Percentiles rank a stretch among this genome's conserved stretches.
These are phyloP conservation scores for Venusia cambrica DNA, from an alignment of 2,888 invertebrate species.

Conservation along the genomic window DNA sequence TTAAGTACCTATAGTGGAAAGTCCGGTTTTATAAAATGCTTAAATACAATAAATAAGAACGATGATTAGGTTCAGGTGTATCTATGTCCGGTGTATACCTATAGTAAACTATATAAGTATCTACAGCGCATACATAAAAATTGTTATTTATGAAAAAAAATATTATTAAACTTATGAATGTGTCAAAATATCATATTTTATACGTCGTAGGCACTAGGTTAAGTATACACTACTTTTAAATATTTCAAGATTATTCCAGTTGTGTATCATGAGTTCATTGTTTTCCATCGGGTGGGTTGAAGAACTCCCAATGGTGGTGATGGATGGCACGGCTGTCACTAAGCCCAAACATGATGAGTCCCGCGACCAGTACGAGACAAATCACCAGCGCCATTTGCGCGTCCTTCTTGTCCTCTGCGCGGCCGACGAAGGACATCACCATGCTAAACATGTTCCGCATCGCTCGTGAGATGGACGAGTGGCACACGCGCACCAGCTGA, in stretches of 20 bases:
- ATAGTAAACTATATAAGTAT: no score
- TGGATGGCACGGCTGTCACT: conserved; percentile 87
- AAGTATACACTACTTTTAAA: neutral
- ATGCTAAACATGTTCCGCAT: conserved; percentile 85
- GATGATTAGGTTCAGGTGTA: no score
- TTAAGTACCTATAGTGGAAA: no score
- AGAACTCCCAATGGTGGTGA: conserved; percentile 93
- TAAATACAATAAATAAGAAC: no score
- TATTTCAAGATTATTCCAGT: neutral
- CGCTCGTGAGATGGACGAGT: conserved; percentile 82
- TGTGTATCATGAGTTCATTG: conserved; percentile 39
- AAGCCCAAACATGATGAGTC: conserved; percentile 87
- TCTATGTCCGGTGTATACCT: no score
- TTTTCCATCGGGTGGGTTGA: conserved; percentile 88
- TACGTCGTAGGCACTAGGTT: no score
- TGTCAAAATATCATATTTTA: no score
- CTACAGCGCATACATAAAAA: no score
- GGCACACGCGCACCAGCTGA: conserved; percentile 86
- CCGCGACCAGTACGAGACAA: conserved; percentile 88
- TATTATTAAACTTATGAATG: no score
- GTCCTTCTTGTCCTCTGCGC: conserved; percentile 85
- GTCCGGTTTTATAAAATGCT: no score
- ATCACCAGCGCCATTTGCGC: conserved; percentile 89
- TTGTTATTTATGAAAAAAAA: no score
- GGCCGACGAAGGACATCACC: conserved; percentile 82